Percentiles rank a stretch among this genome's conserved stretches.
phyloP scores from a whole-genome alignment of 2,113 vertebrate species.

The Petaurus breviceps region DNA sequence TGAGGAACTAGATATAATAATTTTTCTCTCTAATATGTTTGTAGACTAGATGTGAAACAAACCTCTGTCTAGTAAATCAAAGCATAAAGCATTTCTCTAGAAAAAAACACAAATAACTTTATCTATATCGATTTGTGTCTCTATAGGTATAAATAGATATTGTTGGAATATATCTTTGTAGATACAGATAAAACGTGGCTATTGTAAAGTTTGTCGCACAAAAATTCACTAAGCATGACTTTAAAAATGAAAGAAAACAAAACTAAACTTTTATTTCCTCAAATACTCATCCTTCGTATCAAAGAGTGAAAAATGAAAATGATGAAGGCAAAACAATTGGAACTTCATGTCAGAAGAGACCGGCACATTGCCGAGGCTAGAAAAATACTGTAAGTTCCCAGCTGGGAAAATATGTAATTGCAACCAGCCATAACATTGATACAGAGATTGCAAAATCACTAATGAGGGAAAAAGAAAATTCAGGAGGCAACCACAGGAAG shows the following conservation, averaged over 20 bases:
- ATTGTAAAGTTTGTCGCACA: constrained; percentile 7
- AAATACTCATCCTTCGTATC: constrained; percentile 41
- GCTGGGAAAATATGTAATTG: constrained; percentile 84
- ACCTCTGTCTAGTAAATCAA: not conserved
- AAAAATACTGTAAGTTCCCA: constrained; percentile 80
- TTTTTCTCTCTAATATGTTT: constrained; percentile 40
- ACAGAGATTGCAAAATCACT: constrained; percentile 82
- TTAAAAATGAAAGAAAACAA: not conserved
- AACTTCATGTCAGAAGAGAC: constrained; percentile 79
- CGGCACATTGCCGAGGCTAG: constrained; percentile 74
- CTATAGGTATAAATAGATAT: no score
- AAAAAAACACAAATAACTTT: not conserved
- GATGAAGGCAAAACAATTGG: constrained; percentile 76
- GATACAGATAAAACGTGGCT: not conserved
- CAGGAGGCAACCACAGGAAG: constrained; percentile 81
- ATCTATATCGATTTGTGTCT: not conserved
- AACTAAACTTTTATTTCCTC: constrained; percentile 31
- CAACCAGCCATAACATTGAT: constrained; percentile 83
- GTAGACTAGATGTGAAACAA: constrained; percentile 37
- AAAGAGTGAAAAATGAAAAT: constrained; percentile 72
- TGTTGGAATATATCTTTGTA: not conserved
- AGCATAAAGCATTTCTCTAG: not conserved
- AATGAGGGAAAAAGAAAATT: constrained; percentile 82
- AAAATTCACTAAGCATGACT: not conserved
- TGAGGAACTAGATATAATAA: not conserved